Base-by-base conservation (phyloP, 2,797 vertebrate species). In the Cyclura pinguis region DNA sequence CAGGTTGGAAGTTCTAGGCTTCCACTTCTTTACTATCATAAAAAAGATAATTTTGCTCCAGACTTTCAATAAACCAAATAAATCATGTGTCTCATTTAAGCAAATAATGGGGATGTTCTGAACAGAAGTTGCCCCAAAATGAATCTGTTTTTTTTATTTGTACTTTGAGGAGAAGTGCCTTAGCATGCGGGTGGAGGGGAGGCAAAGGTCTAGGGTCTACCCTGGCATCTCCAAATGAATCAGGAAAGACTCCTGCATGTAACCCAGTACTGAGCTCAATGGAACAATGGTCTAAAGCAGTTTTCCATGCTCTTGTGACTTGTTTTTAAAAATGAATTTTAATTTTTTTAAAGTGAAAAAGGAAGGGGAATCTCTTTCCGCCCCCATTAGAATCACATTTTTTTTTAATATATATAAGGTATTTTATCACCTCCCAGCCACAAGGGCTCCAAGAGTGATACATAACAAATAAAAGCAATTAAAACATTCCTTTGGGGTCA, bases 21-120 rank as follows among this genome's bases (percentile, higher is more conserved):
- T 50, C 35, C n/a, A 10, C 55, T 64, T 62, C 72, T 47, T 47
- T 77, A 29, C 20, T 84, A 29, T 89, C 42, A 50, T 50, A 62
- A 89, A 84, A 47, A 84, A 32, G 42, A 77, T 67, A 38, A 67
- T 76, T 62, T 64, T 69, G 42, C 55, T 18, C 18, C 52, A 76
- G 47, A 29, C 12, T 50, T 77, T 87, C 84, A 76, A 89, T 89
- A 84, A 83, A 67, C 22, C n/a, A 64, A 84, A 89, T 74, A 50
- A 77, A 77, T 84, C 59, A 67, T 84, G 64, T 81, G 16, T 64
- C 62, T 84, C 72, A 27, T 73, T 55, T 10, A 9, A 0, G 6
- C n/a, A 38, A 78, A 67, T 29, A 47, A 22, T 35, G 18, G 0
- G 0, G 35, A 86, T 38, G 32, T 59, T 87, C 29, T n/a, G 55